Base-by-base conservation (phyloP, 2,113 vertebrate genomes). In the Otolemur garnettii region DNA sequence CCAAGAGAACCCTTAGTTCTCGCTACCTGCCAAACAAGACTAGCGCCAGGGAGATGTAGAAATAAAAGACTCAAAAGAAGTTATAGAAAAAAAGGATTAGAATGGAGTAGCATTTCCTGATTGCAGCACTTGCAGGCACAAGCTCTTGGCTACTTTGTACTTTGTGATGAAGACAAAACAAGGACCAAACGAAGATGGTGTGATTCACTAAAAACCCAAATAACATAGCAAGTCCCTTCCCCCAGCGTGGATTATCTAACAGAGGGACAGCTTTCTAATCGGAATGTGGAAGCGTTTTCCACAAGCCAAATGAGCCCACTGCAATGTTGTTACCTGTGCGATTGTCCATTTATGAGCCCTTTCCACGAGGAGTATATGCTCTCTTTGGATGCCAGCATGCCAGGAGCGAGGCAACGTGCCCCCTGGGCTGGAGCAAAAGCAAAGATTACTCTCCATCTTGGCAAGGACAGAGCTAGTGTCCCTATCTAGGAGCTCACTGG, bases 1-100 rank as follows among this genome's bases (percentile, higher is more conserved):
- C 96, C n/a, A 92, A 75, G 50, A 91, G 94, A 97, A 96, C 86
- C 82, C 38, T 57, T 75, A 72, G 88, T 95, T 93, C 91, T 96
- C 82, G 72, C 50, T 90, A 91, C 89, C 96, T 96, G 94, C 88
- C 95, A 96, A 93, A 91, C 64, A 74, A 87, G 59, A 95, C 66
- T 7, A 12, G 79, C 0, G 66, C 94, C 94, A 93, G 87, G 88
- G 42, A 95, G 60, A 92, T 50, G 87, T 10, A 80, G 81, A 96
- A 91, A 84, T 74, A 50, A 91, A 95, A 87, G 84, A 72, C 66
- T 86, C 38, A 22, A 93, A 90, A 81, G 93, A 92, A 94, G 74
- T 45, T 80, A 80, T 55, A 68, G 74, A 19, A 38, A 71, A 30
- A 60, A 17, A 28, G 22, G 64, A 66, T 50, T n/a, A 38, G 35